Evolutionary conservation across 2,888 invertebrate genomes (phyloP).

Genomic region (Drosophila neoperkinsi): DNA sequence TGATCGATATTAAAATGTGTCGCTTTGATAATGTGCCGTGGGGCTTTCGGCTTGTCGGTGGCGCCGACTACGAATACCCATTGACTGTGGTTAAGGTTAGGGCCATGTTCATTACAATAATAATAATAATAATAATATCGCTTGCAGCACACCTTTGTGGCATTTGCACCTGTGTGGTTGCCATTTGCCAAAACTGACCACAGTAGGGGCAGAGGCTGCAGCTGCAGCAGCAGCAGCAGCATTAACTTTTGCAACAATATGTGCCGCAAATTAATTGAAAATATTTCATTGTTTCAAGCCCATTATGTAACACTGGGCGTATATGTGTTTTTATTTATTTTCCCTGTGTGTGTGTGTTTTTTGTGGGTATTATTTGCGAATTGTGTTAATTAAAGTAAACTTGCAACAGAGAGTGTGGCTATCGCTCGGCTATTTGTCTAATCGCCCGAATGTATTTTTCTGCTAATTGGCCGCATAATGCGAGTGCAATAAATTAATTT

Average conservation of each 20-base stretch:
- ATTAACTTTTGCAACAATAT: slow-evolving; percentile 33
- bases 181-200: slow-evolving; percentile 24
- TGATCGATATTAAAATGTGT: slow-evolving; percentile 88
- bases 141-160: slow-evolving; percentile 24
- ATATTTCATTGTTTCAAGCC: slow-evolving; percentile 50
- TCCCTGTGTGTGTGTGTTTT: slow-evolving; percentile 26
- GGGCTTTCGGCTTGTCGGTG: slow-evolving; percentile 92
- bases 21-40: slow-evolving; percentile 89
- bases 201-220: slow-evolving; percentile 32
- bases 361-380: slow-evolving; percentile 46
- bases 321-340: slow-evolving; percentile 10
- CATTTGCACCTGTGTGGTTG: slow-evolving; percentile 15
- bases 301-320: slow-evolving; percentile 47
- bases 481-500: slow-evolving; percentile 59
- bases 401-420: slow-evolving; percentile 7
- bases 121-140: slow-evolving; percentile 11
- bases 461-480: slow-evolving; percentile 77
- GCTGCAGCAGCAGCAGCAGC: slow-evolving; percentile 17
- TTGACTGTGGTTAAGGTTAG: slow-evolving; percentile 91
- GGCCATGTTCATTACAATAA: slow-evolving; percentile 45
- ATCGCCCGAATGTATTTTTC: slow-evolving; percentile 52
- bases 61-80: slow-evolving; percentile 90
- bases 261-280: slow-evolving; percentile 58
- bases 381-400: slow-evolving; percentile 75
- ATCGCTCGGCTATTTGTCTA: slow-evolving; percentile 55